Percentiles rank a stretch among this genome's conserved stretches.
Conservation (phyloP, 2,113 vertebrate genomes). For the Dromas ardeola region DNA sequence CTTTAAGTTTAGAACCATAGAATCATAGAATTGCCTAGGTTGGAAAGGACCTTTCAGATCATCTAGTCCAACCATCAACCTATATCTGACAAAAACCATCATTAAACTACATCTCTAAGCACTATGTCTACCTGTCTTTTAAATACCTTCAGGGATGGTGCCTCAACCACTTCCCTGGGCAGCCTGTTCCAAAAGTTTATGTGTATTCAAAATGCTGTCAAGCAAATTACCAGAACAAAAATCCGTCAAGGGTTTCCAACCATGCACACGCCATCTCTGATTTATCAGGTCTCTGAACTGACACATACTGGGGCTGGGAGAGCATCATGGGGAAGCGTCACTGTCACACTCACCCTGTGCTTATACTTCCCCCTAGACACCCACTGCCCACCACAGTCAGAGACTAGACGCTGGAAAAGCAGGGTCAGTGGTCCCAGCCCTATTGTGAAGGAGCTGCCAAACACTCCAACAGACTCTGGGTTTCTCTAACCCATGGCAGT, state of each 20-base stretch:
- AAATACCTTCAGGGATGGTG: too few relatives aligned
- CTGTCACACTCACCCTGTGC: not conserved
- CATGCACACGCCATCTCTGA: not conserved
- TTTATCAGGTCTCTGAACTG: not conserved
- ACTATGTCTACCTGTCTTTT: too few relatives aligned
- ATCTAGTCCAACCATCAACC: too few relatives aligned
- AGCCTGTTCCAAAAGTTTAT: too few relatives aligned
- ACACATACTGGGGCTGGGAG: not conserved
- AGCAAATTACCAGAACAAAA: not conserved
- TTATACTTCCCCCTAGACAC: not conserved
- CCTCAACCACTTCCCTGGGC: too few relatives aligned
- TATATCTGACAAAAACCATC: too few relatives aligned
- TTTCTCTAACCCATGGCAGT: not conserved
- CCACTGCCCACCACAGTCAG: not conserved
- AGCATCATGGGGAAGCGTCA: not conserved
- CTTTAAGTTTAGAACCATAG: not conserved
- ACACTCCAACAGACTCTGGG: not conserved
- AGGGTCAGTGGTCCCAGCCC: not conserved
- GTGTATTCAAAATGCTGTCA: not conserved
- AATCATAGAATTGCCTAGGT: too few relatives aligned
- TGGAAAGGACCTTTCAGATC: too few relatives aligned
- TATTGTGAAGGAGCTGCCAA: not conserved
- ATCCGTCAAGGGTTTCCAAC: not conserved
- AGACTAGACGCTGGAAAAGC: not conserved
- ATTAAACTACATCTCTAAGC: too few relatives aligned